A percentile compares a stretch with the other conserved stretches of the same genome.
Conservation (phyloP, 2,113 vertebrate species). For the Sula dactylatra region DNA sequence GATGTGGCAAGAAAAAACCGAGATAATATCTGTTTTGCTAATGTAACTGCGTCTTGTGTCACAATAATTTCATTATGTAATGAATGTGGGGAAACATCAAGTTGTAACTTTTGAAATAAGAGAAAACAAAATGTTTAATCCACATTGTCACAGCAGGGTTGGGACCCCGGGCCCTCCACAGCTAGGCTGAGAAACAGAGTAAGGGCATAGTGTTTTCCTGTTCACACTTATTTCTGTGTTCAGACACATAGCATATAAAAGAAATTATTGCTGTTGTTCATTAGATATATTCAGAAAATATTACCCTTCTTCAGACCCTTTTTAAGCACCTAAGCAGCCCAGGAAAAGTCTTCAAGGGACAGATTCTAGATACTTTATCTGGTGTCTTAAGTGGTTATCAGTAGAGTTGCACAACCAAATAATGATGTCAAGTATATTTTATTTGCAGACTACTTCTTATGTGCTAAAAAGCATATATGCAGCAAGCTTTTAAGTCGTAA, state of each 20-base stretch:
- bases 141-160: fast-evolving
- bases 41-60: not conserved
- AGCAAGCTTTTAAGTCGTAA: not conserved
- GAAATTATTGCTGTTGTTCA: not conserved
- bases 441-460: not conserved
- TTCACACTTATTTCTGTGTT: not conserved
- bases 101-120: not conserved
- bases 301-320: not conserved
- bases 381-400: not conserved
- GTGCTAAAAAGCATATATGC: not conserved
- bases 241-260: not conserved
- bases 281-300: not conserved
- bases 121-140: not conserved
- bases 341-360: not conserved
- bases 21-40: not conserved
- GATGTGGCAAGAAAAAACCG: not conserved
- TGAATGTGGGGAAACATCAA: not conserved
- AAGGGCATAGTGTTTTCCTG: not conserved
- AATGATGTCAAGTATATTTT: not conserved
- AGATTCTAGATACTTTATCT: not conserved
- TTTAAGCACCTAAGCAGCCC: not conserved
- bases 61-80: not conserved
- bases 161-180: fast-evolving
- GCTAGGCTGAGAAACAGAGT: not conserved
- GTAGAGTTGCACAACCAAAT: not conserved